Evolutionary conservation across 2,113 vertebrate genomes (phyloP).

Genomic region (Hippocampus guttulatus): DNA sequence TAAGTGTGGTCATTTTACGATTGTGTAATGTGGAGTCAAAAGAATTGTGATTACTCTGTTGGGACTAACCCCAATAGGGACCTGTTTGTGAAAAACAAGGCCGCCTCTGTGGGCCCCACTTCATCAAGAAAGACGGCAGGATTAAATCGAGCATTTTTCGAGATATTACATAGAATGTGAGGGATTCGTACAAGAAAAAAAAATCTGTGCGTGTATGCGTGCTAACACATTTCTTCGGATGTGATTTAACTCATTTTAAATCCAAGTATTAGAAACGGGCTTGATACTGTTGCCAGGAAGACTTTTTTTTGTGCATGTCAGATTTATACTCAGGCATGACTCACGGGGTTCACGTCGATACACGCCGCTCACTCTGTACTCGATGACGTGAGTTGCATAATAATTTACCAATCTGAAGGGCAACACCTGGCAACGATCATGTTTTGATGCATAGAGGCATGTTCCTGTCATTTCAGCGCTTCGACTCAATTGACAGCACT

Average conservation of each 20-base stretch:
- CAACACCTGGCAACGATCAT: conserved; percentile 13
- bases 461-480: background rate
- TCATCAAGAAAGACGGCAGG: conserved; percentile 13
- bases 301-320: conserved; percentile 6
- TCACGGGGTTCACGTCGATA: conserved; percentile 15
- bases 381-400: background rate
- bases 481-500: background rate
- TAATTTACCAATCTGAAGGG: background rate
- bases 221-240: background rate
- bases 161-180: background rate
- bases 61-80: conserved; percentile 9
- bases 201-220: background rate
- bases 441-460: background rate
- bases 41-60: background rate
- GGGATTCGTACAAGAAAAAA: background rate
- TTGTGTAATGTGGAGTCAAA: background rate
- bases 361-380: conserved; percentile 1
- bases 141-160: background rate
- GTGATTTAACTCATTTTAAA: background rate
- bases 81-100: conserved; percentile 53
- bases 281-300: conserved; percentile 14
- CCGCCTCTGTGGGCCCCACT: conserved; percentile 41
- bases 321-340: conserved; percentile 27
- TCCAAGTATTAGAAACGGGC: background rate
- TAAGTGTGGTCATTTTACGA: conserved; percentile 29